Conservation (phyloP, 2,113 vertebrate species). For the Ceyx margarethae region DNA sequence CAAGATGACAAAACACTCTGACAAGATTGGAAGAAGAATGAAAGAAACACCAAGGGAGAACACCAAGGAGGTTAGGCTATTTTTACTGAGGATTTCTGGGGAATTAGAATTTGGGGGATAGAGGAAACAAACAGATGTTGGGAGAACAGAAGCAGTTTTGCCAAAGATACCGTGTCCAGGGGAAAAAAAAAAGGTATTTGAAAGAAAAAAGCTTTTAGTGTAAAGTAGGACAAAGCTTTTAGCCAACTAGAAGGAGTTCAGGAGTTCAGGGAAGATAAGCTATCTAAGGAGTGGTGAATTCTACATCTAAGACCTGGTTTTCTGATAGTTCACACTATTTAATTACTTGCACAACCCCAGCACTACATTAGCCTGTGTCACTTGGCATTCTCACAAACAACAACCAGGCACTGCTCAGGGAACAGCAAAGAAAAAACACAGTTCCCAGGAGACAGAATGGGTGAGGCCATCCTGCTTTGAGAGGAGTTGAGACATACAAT, state of each 20-base stretch:
- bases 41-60: neutral
- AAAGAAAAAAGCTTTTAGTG: neutral
- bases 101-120: neutral
- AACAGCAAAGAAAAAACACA: neutral
- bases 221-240: neutral
- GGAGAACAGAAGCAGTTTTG: neutral
- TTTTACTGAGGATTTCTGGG: neutral
- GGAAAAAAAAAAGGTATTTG: fast-evolving
- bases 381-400: neutral
- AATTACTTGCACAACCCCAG: neutral
- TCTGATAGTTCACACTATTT: neutral
- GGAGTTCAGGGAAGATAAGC: neutral
- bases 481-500: neutral
- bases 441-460: neutral
- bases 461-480: neutral
- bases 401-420: neutral
- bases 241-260: neutral
- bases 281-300: neutral
- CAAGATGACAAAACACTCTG: neutral
- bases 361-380: neutral
- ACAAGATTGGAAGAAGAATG: neutral
- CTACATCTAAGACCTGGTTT: neutral
- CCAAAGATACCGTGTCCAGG: neutral
- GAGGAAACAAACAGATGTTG: neutral
- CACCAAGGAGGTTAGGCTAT: neutral